These are phyloP conservation scores for Zhengitettix transpicula DNA, from an alignment of 2,888 invertebrate genomes.

Conservation along the genomic window DNA sequence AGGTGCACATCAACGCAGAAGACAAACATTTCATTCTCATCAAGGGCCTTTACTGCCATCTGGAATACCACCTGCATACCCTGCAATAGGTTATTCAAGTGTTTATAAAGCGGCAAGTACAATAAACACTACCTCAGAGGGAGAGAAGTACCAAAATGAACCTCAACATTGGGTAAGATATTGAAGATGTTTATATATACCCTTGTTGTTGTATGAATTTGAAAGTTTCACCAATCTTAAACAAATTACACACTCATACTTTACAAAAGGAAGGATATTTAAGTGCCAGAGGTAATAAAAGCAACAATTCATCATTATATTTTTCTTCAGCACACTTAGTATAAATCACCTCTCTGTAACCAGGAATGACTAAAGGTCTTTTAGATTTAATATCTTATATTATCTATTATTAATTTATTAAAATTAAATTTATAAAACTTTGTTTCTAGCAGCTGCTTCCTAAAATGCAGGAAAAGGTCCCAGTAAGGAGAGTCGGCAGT, in stretches of 20 bases:
- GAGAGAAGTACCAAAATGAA: not conserved
- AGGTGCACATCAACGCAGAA: not conserved
- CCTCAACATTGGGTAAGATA: not conserved
- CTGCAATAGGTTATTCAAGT: constrained; percentile 16
- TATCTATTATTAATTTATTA: too few species aligned
- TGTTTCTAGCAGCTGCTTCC: not conserved
- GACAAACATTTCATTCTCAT: constrained; percentile 27
- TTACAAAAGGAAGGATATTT: too few species aligned
- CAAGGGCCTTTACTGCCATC: constrained; percentile 16
- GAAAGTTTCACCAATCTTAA: too few species aligned
- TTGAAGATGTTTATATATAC: not conserved
- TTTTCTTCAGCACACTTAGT: too few species aligned
- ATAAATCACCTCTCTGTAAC: too few species aligned
- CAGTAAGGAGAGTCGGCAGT: not conserved
- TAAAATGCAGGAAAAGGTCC: not conserved
- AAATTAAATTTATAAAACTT: too few species aligned
- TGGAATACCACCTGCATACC: constrained; percentile 15
- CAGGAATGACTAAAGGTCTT: too few species aligned
- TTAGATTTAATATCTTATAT: too few species aligned
- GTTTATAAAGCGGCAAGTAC: constrained; percentile 15
- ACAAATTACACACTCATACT: too few species aligned
- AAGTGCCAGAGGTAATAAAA: too few species aligned
- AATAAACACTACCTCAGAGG: not conserved
- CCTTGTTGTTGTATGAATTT: too few species aligned
- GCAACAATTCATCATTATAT: too few species aligned